Evolutionary conservation across 2,797 vertebrate genomes (phyloP).

Genomic region (Gadopsis marmoratus): DNA sequence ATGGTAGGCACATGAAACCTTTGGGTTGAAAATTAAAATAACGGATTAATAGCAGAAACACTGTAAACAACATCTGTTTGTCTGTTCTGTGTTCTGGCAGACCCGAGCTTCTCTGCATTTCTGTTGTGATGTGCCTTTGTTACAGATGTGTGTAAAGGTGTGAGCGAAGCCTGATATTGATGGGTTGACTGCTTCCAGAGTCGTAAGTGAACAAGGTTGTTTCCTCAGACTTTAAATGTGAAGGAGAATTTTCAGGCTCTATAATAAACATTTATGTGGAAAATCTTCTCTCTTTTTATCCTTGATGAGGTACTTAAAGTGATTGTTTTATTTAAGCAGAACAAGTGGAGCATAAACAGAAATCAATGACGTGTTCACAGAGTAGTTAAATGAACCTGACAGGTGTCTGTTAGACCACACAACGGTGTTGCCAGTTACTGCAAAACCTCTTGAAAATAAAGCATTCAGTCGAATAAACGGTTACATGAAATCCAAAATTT

Average conservation of each 20-base stretch:
- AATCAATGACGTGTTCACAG: conserved; percentile 36
- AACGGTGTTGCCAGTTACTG: not conserved
- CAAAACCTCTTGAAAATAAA: not conserved
- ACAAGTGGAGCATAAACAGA: conserved; percentile 22
- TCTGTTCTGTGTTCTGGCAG: not conserved
- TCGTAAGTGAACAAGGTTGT: conserved; percentile 18
- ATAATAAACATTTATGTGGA: conserved; percentile 19
- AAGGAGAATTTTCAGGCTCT: not conserved
- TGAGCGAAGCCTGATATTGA: not conserved
- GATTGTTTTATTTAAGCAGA: conserved; percentile 21
- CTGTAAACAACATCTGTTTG: not conserved
- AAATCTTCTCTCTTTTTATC: conserved; percentile 7
- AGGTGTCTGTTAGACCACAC: not conserved
- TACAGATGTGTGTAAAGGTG: not conserved
- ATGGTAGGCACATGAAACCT: not conserved
- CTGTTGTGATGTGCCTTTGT: not conserved
- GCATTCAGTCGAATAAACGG: not conserved
- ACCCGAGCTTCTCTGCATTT: not conserved
- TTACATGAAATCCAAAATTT: no score
- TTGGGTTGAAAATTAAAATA: not conserved
- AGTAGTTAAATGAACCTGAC: conserved; percentile 26
- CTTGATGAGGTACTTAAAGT: conserved; percentile 38
- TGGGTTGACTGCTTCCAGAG: no score
- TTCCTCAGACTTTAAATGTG: not conserved
- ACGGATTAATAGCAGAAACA: not conserved